Conservation (phyloP, 2,888 invertebrate species). For the Hirtodrosophila confusa region DNA sequence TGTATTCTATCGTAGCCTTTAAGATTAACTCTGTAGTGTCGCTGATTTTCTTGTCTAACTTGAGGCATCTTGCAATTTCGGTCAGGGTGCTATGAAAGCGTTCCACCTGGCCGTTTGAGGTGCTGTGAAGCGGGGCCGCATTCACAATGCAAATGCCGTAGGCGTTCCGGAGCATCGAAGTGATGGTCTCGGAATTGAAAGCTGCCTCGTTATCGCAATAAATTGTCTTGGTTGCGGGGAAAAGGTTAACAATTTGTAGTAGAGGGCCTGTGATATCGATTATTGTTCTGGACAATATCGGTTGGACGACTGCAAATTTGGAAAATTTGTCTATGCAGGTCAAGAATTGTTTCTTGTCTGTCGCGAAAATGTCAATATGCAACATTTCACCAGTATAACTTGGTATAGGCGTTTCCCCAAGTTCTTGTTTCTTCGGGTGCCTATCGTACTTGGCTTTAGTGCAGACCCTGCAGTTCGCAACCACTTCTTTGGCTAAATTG, state of each 20-base stretch:
- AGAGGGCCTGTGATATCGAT: neutral
- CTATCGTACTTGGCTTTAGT: slow-evolving; percentile 5
- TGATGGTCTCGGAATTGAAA: slow-evolving; percentile 23
- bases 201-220: slow-evolving; percentile 32
- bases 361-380: no score
- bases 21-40: slow-evolving; percentile 13
- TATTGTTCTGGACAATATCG: slow-evolving; percentile 22
- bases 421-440: no score
- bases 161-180: no score
- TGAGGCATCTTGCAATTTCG: slow-evolving; percentile 15
- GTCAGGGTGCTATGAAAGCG: slow-evolving; percentile 18
- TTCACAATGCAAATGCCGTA: slow-evolving; percentile 13
- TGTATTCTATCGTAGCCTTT: slow-evolving; percentile 5
- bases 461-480: neutral
- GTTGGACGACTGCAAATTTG: slow-evolving; percentile 24
- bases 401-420: no score
- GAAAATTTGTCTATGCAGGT: slow-evolving; percentile 35
- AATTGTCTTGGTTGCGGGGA: slow-evolving; percentile 2
- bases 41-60: slow-evolving; percentile 7
- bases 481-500: slow-evolving; percentile 1
- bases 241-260: no score
- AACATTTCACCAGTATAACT: no score
- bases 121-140: slow-evolving; percentile 27
- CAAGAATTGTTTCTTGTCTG: slow-evolving; percentile 4
- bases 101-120: slow-evolving; percentile 19